Conservation (phyloP, 2,888 invertebrate genomes). For the Atherix ibis region DNA sequence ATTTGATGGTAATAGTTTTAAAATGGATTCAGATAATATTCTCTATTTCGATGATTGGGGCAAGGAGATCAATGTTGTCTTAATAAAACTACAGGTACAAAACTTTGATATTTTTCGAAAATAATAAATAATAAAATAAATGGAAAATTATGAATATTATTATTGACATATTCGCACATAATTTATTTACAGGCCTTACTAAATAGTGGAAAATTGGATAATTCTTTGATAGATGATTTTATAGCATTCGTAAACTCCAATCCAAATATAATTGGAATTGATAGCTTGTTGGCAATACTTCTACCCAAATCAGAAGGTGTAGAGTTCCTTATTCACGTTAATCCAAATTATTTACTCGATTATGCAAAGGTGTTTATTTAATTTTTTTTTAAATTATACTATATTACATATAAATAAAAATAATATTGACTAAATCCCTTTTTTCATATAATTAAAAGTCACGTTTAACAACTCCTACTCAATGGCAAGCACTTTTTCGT, state of each 20-base stretch:
- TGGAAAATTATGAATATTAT: not conserved
- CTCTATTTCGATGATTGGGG: constrained; percentile 8
- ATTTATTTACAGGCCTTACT: constrained; percentile 39
- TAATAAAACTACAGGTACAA: constrained; percentile 10
- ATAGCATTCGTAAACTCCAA: constrained; percentile 42
- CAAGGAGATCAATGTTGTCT: constrained; percentile 7
- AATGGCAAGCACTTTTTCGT: constrained; percentile 28
- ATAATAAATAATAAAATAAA: not conserved
- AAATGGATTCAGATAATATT: constrained; percentile 6
- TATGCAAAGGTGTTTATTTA: constrained; percentile 42
- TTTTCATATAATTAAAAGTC: too few relatives aligned
- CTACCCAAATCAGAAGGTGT: constrained; percentile 37
- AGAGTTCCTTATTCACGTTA: constrained; percentile 39
- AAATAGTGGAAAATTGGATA: constrained; percentile 38
- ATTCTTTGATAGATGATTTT: constrained; percentile 42
- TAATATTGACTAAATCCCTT: too few relatives aligned
- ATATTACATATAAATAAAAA: too few relatives aligned
- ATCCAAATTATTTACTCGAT: constrained; percentile 44
- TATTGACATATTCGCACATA: constrained; percentile 4
- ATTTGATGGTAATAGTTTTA: constrained; percentile 5
- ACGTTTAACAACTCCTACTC: constrained; percentile 27
- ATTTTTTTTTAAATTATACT: constrained; percentile 7
- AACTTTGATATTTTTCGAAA: not conserved
- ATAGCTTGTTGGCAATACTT: constrained; percentile 36
- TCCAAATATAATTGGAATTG: constrained; percentile 36